Conservation (phyloP, 2,888 invertebrate species). For the Protula sp. region DNA sequence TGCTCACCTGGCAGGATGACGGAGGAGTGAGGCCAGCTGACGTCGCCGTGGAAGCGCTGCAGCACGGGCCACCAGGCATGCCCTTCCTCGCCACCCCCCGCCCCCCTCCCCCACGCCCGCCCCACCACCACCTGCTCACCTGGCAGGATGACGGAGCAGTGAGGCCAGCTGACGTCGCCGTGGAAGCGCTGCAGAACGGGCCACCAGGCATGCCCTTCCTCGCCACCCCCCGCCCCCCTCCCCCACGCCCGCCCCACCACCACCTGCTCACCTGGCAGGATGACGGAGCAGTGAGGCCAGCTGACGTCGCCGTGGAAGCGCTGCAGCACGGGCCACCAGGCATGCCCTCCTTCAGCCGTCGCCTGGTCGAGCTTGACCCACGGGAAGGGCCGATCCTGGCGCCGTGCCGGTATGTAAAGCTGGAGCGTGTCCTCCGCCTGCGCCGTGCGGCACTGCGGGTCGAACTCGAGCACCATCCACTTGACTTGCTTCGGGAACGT, state of each 20-base stretch:
- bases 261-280: slow-evolving; percentile 71
- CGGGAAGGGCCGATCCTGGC: background rate
- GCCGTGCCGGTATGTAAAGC: slow-evolving; percentile 53
- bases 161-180: slow-evolving; percentile 74
- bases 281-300: slow-evolving; percentile 76
- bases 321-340: slow-evolving; percentile 53
- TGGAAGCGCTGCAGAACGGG: slow-evolving; percentile 54
- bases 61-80: slow-evolving; percentile 54
- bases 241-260: no score
- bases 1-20: slow-evolving; percentile 72
- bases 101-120: no score
- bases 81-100: no score
- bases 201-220: slow-evolving; percentile 32
- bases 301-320: slow-evolving; percentile 60
- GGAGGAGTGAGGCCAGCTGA: slow-evolving; percentile 76
- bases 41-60: slow-evolving; percentile 56
- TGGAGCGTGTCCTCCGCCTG: slow-evolving; percentile 81
- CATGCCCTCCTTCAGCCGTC: slow-evolving; percentile 1
- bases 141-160: slow-evolving; percentile 71
- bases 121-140: no score
- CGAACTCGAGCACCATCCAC: slow-evolving; percentile 91
- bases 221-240: no score
- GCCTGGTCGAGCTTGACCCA: slow-evolving; percentile 42
- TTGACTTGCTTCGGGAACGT: slow-evolving; percentile 81
- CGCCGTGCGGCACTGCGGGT: slow-evolving; percentile 82